Conservation (phyloP, 2,797 vertebrate genomes). For the Anomalospiza imberbis region DNA sequence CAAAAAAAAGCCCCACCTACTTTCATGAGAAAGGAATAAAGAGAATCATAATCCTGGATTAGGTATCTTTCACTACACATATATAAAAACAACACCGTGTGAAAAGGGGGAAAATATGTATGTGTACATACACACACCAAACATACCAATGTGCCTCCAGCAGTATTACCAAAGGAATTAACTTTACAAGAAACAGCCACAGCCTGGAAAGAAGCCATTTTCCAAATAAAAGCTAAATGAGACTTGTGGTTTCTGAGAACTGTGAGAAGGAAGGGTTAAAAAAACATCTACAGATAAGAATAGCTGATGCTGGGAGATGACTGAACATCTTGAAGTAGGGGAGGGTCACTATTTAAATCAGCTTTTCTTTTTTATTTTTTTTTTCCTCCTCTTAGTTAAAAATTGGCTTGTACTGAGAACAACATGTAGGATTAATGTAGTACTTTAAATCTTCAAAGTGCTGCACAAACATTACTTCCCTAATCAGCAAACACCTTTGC, state of each 20-base stretch:
- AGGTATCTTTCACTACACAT: constrained; percentile 57
- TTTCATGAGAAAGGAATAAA: constrained; percentile 67
- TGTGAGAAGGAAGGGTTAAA: constrained; percentile 62
- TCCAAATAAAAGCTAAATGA: constrained; percentile 58
- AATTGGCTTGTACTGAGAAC: constrained; percentile 10
- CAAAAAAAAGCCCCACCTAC: constrained; percentile 53
- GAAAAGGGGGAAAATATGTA: constrained; percentile 55
- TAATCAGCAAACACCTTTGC: constrained; percentile 40
- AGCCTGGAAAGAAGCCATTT: constrained; percentile 42
- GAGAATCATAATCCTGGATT: constrained; percentile 67
- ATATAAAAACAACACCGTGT: constrained; percentile 58
- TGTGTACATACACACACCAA: constrained; percentile 49
- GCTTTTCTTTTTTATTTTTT: not conserved
- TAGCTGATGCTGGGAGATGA: constrained; percentile 37
- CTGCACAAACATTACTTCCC: constrained; percentile 35
- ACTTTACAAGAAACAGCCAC: constrained; percentile 57
- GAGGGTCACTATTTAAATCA: constrained; percentile 37
- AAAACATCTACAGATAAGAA: constrained; percentile 59
- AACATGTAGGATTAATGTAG: constrained; percentile 41
- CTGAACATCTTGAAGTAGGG: constrained; percentile 48
- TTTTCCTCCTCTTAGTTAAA: not conserved
- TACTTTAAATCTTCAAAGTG: constrained; percentile 48
- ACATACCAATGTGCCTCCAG: constrained; percentile 51
- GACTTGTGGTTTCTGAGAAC: constrained; percentile 53
- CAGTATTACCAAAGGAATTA: constrained; percentile 58